phyloP scores from a whole-genome alignment of 2,797 vertebrate species.

The Phrynocephalus guinanensis region DNA sequence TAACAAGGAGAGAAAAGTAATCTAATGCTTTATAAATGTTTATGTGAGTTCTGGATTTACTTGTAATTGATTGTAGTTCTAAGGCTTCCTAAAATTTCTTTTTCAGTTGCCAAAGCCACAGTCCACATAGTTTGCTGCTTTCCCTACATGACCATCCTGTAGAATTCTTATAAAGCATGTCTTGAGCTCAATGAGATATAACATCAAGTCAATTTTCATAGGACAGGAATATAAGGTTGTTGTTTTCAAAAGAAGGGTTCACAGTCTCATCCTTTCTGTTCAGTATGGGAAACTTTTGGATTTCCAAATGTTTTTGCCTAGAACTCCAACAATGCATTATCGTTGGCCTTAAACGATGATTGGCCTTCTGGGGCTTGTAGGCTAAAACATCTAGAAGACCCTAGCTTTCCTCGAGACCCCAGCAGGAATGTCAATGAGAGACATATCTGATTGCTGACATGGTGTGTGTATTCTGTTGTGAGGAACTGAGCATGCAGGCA shows the following conservation, averaged over 20 bases:
- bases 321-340: background rate
- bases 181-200: background rate
- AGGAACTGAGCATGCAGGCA: background rate
- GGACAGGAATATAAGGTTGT: background rate
- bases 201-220: too few species aligned
- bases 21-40: background rate
- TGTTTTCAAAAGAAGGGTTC: background rate
- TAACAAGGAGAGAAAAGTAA: background rate
- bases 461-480: background rate
- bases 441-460: background rate
- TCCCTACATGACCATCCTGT: background rate
- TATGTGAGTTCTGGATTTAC: background rate
- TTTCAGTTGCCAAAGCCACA: background rate
- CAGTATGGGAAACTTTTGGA: background rate
- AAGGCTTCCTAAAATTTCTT: background rate
- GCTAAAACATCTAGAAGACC: too few species aligned
- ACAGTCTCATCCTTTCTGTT: background rate
- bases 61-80: background rate
- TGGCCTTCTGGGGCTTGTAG: too few species aligned
- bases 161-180: background rate
- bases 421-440: background rate
- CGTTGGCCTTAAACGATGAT: too few species aligned
- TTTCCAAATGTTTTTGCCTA: background rate
- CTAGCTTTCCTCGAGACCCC: too few species aligned
- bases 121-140: background rate